These are phyloP conservation scores for Misgurnus mizolepis DNA, from an alignment of 2,113 vertebrate genomes.

Conservation along the genomic window DNA sequence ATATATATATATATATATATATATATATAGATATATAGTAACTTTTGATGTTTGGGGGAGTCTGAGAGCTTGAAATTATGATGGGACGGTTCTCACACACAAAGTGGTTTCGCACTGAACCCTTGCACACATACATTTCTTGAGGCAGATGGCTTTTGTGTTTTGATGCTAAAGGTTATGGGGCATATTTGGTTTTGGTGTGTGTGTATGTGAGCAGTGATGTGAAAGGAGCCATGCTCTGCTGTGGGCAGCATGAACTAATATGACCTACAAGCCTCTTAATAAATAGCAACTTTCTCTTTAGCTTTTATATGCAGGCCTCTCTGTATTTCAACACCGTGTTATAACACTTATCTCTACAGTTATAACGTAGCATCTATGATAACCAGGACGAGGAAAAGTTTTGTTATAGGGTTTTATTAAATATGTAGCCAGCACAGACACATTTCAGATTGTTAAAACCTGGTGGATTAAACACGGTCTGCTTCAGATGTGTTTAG, in stretches of 20 bases:
- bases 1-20: too few relatives aligned
- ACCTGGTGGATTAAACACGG: slow-evolving; percentile 14
- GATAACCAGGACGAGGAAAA: not conserved
- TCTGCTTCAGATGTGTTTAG: not conserved
- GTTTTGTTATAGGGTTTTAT: not conserved
- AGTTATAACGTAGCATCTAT: not conserved
- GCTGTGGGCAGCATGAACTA: slow-evolving; percentile 14
- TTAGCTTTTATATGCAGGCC: not conserved
- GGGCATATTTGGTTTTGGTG: not conserved
- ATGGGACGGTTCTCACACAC: not conserved
- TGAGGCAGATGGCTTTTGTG: not conserved
- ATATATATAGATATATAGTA: too few relatives aligned
- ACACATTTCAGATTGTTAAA: slow-evolving; percentile 4
- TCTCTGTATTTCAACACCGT: not conserved
- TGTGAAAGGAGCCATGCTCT: not conserved
- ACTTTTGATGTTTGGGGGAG: not conserved
- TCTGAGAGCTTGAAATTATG: not conserved
- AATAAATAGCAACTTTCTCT: slow-evolving; percentile 17
- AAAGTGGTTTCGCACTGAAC: slow-evolving; percentile 5
- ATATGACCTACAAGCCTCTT: not conserved
- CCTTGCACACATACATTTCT: not conserved
- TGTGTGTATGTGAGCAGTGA: not conserved
- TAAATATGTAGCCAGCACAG: slow-evolving; percentile 8
- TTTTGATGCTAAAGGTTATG: slow-evolving; percentile 1
- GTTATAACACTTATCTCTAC: not conserved